Evolutionary conservation across 2,113 vertebrate species (phyloP).

Genomic region (Crotalus tigris): DNA sequence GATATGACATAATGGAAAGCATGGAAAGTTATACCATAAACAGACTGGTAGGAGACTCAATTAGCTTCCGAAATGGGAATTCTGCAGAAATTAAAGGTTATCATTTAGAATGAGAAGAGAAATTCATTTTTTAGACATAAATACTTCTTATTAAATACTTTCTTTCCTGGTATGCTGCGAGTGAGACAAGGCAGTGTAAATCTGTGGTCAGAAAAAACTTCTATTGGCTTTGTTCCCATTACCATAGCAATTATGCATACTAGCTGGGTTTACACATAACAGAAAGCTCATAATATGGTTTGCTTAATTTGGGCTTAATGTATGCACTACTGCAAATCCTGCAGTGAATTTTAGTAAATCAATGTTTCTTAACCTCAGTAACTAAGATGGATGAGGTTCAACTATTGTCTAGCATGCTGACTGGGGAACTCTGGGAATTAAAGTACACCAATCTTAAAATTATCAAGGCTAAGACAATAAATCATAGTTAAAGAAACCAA

Average conservation of each 20-base stretch:
- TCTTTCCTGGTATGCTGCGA: neutral
- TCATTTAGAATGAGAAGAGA: neutral
- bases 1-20: neutral
- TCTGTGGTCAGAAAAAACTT: neutral
- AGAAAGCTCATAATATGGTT: neutral
- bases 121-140: neutral
- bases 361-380: neutral
- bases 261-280: neutral
- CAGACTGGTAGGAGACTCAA: neutral
- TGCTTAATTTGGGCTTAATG: neutral
- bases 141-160: neutral
- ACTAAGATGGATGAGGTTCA: neutral
- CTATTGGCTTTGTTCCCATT: neutral
- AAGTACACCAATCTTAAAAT: neutral
- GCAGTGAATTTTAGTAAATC: neutral
- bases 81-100: neutral
- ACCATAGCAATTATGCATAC: neutral
- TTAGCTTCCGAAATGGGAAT: neutral
- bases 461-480: neutral
- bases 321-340: neutral
- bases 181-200: neutral
- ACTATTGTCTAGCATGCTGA: neutral
- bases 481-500: neutral
- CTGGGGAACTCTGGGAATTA: neutral
- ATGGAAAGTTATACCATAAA: neutral